phyloP scores from a whole-genome alignment of 2,797 vertebrate species.

The Lepilemur ruficaudatus region DNA sequence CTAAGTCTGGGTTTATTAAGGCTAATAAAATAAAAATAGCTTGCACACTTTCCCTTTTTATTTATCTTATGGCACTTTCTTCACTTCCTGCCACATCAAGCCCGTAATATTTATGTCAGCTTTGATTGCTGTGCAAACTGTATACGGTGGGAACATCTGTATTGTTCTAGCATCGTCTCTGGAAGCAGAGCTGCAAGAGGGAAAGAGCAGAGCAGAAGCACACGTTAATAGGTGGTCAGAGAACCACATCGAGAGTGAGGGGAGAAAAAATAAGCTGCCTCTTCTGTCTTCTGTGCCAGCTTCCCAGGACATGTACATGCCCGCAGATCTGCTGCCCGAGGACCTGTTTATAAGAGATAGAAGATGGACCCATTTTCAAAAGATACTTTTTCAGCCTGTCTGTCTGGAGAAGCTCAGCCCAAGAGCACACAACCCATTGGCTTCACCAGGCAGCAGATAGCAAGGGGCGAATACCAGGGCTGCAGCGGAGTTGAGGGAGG shows the following conservation, averaged over 20 bases:
- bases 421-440: accelerated
- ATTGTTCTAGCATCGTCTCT: background rate
- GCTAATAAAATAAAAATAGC: slow-evolving; percentile 44
- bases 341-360: background rate
- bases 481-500: accelerated
- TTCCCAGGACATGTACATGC: background rate
- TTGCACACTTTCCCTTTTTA: background rate
- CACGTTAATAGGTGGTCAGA: accelerated
- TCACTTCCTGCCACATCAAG: background rate
- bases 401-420: background rate
- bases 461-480: background rate
- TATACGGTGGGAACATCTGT: accelerated
- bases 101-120: background rate
- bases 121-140: background rate
- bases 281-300: background rate
- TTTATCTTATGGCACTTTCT: background rate
- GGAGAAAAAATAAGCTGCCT: accelerated
- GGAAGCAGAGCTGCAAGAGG: background rate
- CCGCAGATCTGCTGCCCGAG: background rate
- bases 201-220: background rate
- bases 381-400: background rate
- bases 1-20: slow-evolving; percentile 36
- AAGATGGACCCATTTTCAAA: background rate
- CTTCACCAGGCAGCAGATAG: background rate
- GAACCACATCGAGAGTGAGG: accelerated